Base-by-base conservation (phyloP, 1,140 invertebrate species). In the Odontomachus brunneus region DNA sequence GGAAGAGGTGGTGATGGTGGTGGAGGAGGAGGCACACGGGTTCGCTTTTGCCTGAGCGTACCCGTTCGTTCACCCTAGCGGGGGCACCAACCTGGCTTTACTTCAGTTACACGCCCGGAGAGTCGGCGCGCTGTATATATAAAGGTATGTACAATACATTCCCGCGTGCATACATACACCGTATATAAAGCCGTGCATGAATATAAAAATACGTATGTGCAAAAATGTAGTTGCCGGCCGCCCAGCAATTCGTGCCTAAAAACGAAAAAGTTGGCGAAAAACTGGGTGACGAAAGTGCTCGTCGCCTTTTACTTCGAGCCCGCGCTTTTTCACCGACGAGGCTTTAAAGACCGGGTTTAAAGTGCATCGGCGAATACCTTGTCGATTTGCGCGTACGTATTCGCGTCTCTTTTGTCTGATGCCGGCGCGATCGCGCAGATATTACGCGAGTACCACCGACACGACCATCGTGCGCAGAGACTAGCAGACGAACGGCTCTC, bases 51-150 rank as follows among this genome's bases (percentile, higher is more conserved):
- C 92, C 85, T 90, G 88, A 91, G 91, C 89, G 88, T 90, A 93
- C 89, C 92, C 93, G 93, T 94, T 94, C 93, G 92, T 94, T 94
- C 93, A 94, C 93, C 93, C 92, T 94, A 92, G 88, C 92, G 93
- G 92, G 93, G 93, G 93, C 93, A 94, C 93, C 93, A 94, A 94
- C 93, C 93, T 94, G 93, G 91, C 92, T 93, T 94, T 94, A 94
- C 93, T 93, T 93, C 92, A 93, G 91, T 92, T 93, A 92, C 91
- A 91, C 85, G 91, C 85, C 87, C 89, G 91, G 92, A 92, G 90
- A 91, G 90, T 84, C 90, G 85, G 89, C 89, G 87, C 89, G 85
- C 88, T 90, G 81, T 89, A 81, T 88, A 88, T 86, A 91, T 59
- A 72, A 88, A 86, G 83, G 88, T 71, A 82, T 44, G 62, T 83